Evolutionary conservation across 2,888 invertebrate genomes (phyloP), one percentile per base, ranked within the genome.

Genomic region (Rutpela maculata): DNA sequence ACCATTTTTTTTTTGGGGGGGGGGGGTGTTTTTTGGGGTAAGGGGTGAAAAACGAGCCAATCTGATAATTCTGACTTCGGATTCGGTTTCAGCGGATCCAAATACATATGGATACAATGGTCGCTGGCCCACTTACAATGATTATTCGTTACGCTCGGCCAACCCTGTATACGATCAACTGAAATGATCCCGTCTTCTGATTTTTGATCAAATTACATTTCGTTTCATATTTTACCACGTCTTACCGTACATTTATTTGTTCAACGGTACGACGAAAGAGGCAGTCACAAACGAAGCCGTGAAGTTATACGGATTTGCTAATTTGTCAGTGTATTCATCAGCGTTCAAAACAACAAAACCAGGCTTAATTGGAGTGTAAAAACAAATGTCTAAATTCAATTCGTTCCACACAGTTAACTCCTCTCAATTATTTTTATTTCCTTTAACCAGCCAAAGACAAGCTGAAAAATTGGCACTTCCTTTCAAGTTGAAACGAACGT

Each of bases 311-410:
- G 38, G 35, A 63, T 38, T 63, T 22, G 59, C 11, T 59, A 59
- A 59, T 59, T 59, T 59, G 59, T 59, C 59, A 59, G 59, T 19
- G 59, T 59, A 59, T 59, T 59, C 59, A 59, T 19, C 19, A 19
- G 59, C 22, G 59, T 59, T 59, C 19, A 59, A 59, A 59, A 59
- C 22, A 63, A 63, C 60, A 60, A 26, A 35, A 35, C 62, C 9
- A n/a, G 26, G 11, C 63, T 26, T 35, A 35, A 59, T 18, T 63
- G 63, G 63, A 63, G 26, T 38, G 63, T 35, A 38, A 66, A 63
- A 66, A 66, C 38, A 43, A 66, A 66, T 12, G 65, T 43, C 65
- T 66, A 18, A 66, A 66, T 19, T 18, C 43, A 66, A 38, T 66
- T 38, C 19, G 38, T 66, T 66, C 50, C 65, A 15, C 43, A 19